Evolutionary conservation across 2,888 invertebrate species (phyloP), one percentile per base, ranked within the genome.

Genomic region (Cynaeus angustus): DNA sequence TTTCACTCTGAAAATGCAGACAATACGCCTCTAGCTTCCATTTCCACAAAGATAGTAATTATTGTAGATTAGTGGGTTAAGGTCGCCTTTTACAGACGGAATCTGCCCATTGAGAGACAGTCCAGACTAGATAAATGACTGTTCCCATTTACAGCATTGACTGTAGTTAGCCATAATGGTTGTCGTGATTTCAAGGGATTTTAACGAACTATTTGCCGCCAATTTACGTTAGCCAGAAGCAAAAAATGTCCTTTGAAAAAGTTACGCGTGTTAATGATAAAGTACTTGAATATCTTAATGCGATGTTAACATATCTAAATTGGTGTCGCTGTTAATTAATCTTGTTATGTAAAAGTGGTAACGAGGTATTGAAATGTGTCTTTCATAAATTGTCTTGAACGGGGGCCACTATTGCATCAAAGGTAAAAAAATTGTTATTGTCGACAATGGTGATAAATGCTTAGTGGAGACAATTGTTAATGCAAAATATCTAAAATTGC

Each of bases 171-270:
- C 76, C 52, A 30, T 79, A 79, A 79, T 78, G 78, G 75, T 77
- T 74, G 78, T 77, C 77, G 74, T 77, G 78, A 78, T 79, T 79
- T 78, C 70, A 77, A 77, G 61, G 72, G 76, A 75, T 61, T 61
- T 58, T 8, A 43, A 26, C 14, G 12, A 53, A 58, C 58, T 45
- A 58, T 58, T 43, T 56, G 9, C 33, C 14, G 28, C 45, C 50
- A 61, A 12, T 55, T 37, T 37, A 37, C n/a, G 41, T 55, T 16
- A 14, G 26, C 14, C 21, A 4, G 4, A 21, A 4, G 33, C 14
- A 55, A 38, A 55, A 37, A 55, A 37, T 55, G 13, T 16, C 37
- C n/a, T n/a, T n/a, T n/a, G n/a, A 8, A 41, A 4, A 13, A 58
- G 37, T 41, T 56, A n/a, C n/a, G n/a, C n/a, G n/a, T n/a, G n/a